Conservation (phyloP, 2,113 vertebrate species). For the Siniperca knerii region DNA sequence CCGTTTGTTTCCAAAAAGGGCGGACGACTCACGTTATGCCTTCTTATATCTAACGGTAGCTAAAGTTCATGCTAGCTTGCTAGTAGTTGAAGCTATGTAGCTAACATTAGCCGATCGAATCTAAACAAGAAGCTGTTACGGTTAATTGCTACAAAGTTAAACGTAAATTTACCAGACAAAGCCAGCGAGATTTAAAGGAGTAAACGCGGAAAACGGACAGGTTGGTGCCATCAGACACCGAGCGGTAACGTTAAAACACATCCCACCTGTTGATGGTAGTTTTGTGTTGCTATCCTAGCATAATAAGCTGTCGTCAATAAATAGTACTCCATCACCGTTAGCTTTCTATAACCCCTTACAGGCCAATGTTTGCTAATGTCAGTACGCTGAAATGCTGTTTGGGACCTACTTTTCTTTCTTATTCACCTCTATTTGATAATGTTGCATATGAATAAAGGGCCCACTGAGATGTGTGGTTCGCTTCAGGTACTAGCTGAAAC, state of each 20-base stretch:
- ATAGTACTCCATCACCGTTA: background rate
- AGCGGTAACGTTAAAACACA: background rate
- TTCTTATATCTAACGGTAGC: slow-evolving; percentile 9
- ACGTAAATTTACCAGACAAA: background rate
- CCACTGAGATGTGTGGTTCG: background rate
- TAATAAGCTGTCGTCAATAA: background rate
- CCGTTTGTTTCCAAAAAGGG: background rate
- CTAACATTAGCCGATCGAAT: slow-evolving; percentile 29
- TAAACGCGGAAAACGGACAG: background rate
- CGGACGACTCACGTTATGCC: background rate
- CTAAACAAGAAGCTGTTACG: background rate
- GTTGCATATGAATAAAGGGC: background rate
- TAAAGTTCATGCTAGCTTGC: slow-evolving; percentile 45
- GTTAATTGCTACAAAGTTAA: background rate
- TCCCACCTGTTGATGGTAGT: slow-evolving; percentile 55
- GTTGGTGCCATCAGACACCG: background rate
- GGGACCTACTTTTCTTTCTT: background rate
- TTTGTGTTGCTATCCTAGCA: slow-evolving; percentile 35
- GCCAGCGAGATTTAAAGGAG: background rate
- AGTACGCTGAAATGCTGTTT: background rate
- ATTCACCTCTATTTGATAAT: background rate
- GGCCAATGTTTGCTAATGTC: background rate
- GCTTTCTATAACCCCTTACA: background rate
- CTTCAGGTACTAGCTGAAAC: background rate
- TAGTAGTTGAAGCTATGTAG: slow-evolving; percentile 25